Base-by-base conservation (phyloP, 2,113 vertebrate species). In the Datnioides undecimradiatus region DNA sequence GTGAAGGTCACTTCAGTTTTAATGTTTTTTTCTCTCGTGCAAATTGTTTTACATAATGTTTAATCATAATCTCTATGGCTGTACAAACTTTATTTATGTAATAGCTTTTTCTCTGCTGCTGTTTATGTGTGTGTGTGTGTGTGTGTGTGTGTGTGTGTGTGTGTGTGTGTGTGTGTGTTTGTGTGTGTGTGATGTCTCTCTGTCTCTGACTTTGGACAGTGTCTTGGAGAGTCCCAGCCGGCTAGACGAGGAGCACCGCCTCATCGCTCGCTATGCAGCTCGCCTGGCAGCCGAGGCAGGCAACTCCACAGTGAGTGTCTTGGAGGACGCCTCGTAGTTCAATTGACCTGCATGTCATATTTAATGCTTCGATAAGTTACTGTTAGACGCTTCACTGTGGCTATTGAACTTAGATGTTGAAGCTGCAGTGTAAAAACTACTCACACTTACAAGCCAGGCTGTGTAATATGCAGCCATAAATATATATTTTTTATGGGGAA, bases 251-350 rank as follows among this genome's bases (percentile, higher is more conserved):
- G 98, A 99, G 83, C 98, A 99, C 75, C 91, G 97, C 27, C 96
- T 99, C 48, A 99, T 99, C 25, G 97, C 98, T 60, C 91, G 98
- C 41, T 99, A 99, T 25, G 98, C 97, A 5, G 98, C 97, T 3
- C 94, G 97, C 11, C 88, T 99, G 88, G 97, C 98, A 6, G 98
- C 97, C 3, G 97, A 99, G 88, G 97, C 97, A 27, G 96, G 96
- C 19, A 97, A 93, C 45, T 94, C 95, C 84, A 85, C 95, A 19
- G 97, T 98, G 76, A 97, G 97, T 90, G 59, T 76, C 67, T 64
- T 25, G 1, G 25, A 33, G 29, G 23, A 45, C 5, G 48, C 41
- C 71, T 76, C 9, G 16, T 6, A 54, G 72, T 73, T 57, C 65
- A 75, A 67, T 84, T 65, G 49, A 31, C 59, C 52, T 38, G 64